phyloP scores from a whole-genome alignment of 2,888 invertebrate species.

The Rhabditoides inermis region DNA sequence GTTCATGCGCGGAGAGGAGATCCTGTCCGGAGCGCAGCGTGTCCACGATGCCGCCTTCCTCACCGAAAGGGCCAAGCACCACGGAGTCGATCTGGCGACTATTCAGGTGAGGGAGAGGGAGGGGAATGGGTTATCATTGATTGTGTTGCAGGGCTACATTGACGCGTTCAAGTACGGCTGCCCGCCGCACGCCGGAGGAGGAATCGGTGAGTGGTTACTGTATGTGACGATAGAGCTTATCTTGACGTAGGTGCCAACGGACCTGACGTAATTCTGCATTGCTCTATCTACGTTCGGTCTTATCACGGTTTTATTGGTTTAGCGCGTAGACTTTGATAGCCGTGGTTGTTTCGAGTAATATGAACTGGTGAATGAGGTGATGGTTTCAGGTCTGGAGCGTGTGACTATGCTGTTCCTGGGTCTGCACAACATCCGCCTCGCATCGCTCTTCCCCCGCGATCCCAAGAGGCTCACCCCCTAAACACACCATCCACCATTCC shows the following conservation, averaged over 20 bases:
- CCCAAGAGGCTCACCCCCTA: conserved; percentile 90
- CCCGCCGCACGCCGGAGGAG: conserved; percentile 73
- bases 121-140: not conserved
- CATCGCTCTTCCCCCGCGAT: conserved; percentile 96
- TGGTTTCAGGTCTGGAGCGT: conserved; percentile 74
- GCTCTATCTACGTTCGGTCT: too few relatives aligned
- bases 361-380: too few relatives aligned
- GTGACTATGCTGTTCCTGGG: conserved; percentile 97
- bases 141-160: conserved; percentile 67
- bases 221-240: too few relatives aligned
- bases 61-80: conserved; percentile 78
- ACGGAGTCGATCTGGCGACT: conserved; percentile 78
- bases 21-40: conserved; percentile 92
- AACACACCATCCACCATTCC: conserved; percentile 2
- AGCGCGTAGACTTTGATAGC: too few relatives aligned
- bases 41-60: conserved; percentile 88
- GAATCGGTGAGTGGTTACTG: conserved; percentile 55
- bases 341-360: too few relatives aligned
- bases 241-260: not conserved
- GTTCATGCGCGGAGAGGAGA: conserved; percentile 99
- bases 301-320: too few relatives aligned
- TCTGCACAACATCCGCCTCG: conserved; percentile 89
- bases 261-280: not conserved
- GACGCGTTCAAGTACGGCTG: conserved; percentile 93
- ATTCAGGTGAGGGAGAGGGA: conserved; percentile 62